These are phyloP conservation scores for Amblyjoppa fuscipennis DNA, from an alignment of 2,888 invertebrate species.

Conservation along the genomic window DNA sequence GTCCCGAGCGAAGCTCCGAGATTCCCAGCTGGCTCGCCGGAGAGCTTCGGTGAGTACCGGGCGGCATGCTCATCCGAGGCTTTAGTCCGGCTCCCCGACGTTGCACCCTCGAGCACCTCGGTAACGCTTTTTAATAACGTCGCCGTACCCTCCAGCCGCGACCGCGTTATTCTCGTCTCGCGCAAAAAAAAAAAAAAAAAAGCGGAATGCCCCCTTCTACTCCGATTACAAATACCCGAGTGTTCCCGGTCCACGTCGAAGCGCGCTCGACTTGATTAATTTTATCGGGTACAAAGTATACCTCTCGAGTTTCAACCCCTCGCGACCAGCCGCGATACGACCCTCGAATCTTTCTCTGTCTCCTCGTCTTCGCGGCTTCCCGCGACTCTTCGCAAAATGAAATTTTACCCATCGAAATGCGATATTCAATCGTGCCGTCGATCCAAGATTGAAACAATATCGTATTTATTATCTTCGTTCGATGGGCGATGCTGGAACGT, in stretches of 20 bases:
- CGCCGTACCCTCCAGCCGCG: background rate
- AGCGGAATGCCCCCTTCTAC: slow-evolving; percentile 6
- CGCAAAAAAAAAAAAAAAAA: background rate
- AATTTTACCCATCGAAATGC: slow-evolving; percentile 29
- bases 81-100: slow-evolving; percentile 6
- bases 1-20: slow-evolving; percentile 36
- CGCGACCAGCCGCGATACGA: background rate
- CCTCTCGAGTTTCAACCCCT: background rate
- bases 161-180: background rate
- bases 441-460: background rate
- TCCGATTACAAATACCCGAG: slow-evolving; percentile 2
- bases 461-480: slow-evolving; percentile 14
- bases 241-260: slow-evolving; percentile 1
- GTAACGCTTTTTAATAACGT: slow-evolving; percentile 55
- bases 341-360: background rate
- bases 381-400: slow-evolving; percentile 6
- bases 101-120: slow-evolving; percentile 47
- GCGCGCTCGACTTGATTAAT: slow-evolving; percentile 26
- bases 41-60: slow-evolving; percentile 33
- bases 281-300: slow-evolving; percentile 28
- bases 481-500: slow-evolving; percentile 9
- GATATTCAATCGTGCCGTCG: slow-evolving; percentile 17
- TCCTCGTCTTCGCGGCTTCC: background rate
- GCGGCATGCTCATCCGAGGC: slow-evolving; percentile 11
- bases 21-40: slow-evolving; percentile 46